phyloP scores from a whole-genome alignment of 2,113 vertebrate genomes.

The Budorcas taxicolor region DNA sequence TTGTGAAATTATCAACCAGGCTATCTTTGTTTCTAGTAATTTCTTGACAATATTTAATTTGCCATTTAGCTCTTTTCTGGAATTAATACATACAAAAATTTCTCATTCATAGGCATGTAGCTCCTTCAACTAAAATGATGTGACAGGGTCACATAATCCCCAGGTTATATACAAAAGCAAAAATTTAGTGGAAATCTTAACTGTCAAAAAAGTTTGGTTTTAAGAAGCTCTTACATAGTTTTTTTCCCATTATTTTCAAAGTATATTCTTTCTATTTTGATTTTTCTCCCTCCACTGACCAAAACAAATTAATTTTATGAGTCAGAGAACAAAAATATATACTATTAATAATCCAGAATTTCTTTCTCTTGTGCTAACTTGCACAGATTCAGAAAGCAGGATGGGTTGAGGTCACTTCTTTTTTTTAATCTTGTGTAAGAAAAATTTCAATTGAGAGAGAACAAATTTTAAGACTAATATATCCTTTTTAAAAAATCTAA shows the following conservation, averaged over 20 bases:
- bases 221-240: not conserved
- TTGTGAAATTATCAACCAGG: not conserved
- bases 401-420: not conserved
- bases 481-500: not conserved
- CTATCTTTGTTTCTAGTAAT: not conserved
- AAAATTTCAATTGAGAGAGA: not conserved
- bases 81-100: conserved; percentile 11
- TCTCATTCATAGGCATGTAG: not conserved
- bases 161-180: not conserved
- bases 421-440: not conserved
- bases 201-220: not conserved
- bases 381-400: not conserved
- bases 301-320: not conserved
- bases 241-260: not conserved
- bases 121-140: not conserved
- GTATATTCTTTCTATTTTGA: not conserved
- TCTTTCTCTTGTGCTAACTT: not conserved
- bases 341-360: not conserved
- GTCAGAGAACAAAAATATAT: not conserved
- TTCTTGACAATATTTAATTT: not conserved
- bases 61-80: not conserved
- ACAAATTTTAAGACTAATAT: not conserved
- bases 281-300: not conserved
- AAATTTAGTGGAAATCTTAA: not conserved
- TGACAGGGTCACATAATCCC: not conserved